Percentiles rank a stretch among this genome's conserved stretches.
Evolutionary conservation across 2,888 invertebrate species (phyloP).

Genomic region (Blera fallax): DNA sequence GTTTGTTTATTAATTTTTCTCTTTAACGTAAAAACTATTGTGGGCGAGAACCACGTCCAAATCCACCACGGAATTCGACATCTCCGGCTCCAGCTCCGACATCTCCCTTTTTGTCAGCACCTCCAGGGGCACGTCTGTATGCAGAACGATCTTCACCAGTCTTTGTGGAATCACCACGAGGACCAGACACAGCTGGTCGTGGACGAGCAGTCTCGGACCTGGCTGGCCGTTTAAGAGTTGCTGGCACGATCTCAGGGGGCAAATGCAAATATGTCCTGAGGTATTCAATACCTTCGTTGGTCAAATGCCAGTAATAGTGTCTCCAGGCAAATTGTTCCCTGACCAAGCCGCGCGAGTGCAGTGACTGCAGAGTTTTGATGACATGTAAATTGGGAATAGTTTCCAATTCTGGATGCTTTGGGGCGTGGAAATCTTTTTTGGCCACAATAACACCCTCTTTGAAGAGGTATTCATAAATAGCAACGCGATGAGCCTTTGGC

Average conservation of each 20-base stretch:
- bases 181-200: conserved; percentile 86
- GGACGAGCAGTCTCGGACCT: conserved; percentile 93
- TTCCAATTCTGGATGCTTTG: conserved; percentile 98
- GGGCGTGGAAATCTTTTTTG: conserved; percentile 98
- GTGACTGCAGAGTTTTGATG: conserved; percentile 97
- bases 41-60: conserved; percentile 87
- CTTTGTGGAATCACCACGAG: conserved; percentile 88
- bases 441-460: conserved; percentile 99
- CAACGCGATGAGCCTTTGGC: conserved; percentile 98
- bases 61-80: conserved; percentile 95
- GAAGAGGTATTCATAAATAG: conserved; percentile 98
- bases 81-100: conserved; percentile 97
- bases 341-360: conserved; percentile 98
- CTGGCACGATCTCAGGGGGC: conserved; percentile 99
- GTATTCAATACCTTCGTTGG: conserved; percentile 99
- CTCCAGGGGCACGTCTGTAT: conserved; percentile 90
- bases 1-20: conserved; percentile 69
- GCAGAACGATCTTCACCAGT: conserved; percentile 92
- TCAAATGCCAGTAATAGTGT: conserved; percentile 98
- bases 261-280: conserved; percentile 96
- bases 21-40: conserved; percentile 76
- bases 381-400: conserved; percentile 98
- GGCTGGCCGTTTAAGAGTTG: conserved; percentile 95
- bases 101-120: conserved; percentile 96
- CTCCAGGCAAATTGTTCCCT: conserved; percentile 99